phyloP scores from a whole-genome alignment of 2,113 vertebrate species.

The Gracilinanus agilis region DNA sequence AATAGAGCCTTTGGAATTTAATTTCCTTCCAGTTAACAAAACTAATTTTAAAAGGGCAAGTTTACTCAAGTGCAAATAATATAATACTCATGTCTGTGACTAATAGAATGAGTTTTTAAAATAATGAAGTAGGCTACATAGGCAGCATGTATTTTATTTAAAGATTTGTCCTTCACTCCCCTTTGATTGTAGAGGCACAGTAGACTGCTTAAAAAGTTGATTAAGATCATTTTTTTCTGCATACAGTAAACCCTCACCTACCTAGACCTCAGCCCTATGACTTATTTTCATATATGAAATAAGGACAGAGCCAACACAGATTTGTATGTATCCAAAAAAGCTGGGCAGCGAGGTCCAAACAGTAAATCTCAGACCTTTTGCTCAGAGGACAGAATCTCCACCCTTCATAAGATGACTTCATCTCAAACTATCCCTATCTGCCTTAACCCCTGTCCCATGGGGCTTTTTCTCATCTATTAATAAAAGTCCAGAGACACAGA shows the following conservation, averaged over 20 bases:
- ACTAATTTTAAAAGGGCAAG: slow-evolving; percentile 72
- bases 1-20: slow-evolving; percentile 66
- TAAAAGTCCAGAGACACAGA: background rate
- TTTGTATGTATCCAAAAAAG: slow-evolving; percentile 22
- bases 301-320: background rate
- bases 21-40: slow-evolving; percentile 56
- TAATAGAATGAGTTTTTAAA: slow-evolving; percentile 76
- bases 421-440: background rate
- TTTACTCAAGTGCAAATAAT: slow-evolving; percentile 80
- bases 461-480: background rate
- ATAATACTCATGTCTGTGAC: slow-evolving; percentile 73
- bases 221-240: slow-evolving; percentile 60
- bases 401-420: background rate
- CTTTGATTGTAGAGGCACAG: slow-evolving; percentile 66
- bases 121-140: slow-evolving; percentile 73
- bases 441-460: background rate
- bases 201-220: background rate
- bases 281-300: background rate
- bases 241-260: slow-evolving; percentile 46
- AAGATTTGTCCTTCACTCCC: slow-evolving; percentile 68
- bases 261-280: slow-evolving; percentile 18
- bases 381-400: too few species aligned
- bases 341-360: background rate
- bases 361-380: background rate
- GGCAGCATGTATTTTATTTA: slow-evolving; percentile 55